These are phyloP conservation scores for Sphaeridia pumilis DNA, from an alignment of 2,888 invertebrate species.

Conservation along the genomic window DNA sequence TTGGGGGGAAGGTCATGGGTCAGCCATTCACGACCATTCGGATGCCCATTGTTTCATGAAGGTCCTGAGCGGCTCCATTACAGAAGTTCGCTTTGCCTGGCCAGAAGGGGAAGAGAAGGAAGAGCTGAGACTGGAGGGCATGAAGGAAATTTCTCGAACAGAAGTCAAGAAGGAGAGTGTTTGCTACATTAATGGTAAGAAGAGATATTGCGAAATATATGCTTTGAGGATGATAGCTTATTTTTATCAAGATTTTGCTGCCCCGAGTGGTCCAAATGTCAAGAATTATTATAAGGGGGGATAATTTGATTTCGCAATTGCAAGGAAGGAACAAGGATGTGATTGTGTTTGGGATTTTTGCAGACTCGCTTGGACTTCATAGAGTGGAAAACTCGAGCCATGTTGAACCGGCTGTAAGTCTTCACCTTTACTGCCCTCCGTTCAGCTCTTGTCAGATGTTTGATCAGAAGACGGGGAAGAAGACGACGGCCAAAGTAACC, in stretches of 20 bases:
- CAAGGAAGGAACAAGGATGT: no score
- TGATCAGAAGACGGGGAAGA: slow-evolving; percentile 77
- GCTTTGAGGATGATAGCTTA: no score
- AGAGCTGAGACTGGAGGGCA: slow-evolving; percentile 41
- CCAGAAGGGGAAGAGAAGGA: slow-evolving; percentile 47
- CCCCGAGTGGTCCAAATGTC: no score
- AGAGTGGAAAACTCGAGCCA: slow-evolving; percentile 90
- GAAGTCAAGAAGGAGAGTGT: slow-evolving; percentile 63
- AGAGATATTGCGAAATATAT: no score
- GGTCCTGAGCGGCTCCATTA: slow-evolving; percentile 66
- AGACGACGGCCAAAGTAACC: slow-evolving; percentile 58
- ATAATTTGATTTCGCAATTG: no score
- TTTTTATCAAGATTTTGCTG: no score
- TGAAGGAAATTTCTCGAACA: slow-evolving; percentile 55
- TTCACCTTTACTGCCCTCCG: slow-evolving; percentile 93
- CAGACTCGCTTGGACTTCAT: slow-evolving; percentile 89
- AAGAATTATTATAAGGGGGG: no score
- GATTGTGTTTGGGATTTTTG: no score
- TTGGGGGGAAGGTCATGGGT: slow-evolving; percentile 92
- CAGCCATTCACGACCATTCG: slow-evolving; percentile 92
- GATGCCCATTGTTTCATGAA: slow-evolving; percentile 98
- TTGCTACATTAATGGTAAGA: slow-evolving; percentile 86
- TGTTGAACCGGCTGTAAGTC: slow-evolving; percentile 73
- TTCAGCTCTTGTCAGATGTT: slow-evolving; percentile 79
- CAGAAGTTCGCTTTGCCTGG: slow-evolving; percentile 76